These are phyloP conservation scores for Nothoprocta perdicaria DNA, from an alignment of 2,113 vertebrate genomes.

Conservation along the genomic window DNA sequence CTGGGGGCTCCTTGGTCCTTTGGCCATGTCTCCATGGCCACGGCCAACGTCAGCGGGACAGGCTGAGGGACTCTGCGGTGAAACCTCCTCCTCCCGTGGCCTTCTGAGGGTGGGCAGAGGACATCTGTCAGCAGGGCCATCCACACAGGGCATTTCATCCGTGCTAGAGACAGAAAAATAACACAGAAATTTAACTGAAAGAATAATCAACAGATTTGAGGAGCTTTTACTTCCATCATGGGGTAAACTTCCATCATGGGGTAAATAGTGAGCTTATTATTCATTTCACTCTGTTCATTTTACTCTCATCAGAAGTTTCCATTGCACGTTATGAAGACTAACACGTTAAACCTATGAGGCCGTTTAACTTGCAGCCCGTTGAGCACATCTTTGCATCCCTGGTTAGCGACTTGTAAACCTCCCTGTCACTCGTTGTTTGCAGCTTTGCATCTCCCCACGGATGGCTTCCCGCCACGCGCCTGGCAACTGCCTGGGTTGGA, in stretches of 20 bases:
- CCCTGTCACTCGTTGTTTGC: slow-evolving; percentile 37
- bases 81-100: background rate
- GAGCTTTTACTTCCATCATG: background rate
- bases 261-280: background rate
- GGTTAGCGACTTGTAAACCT: slow-evolving; percentile 26
- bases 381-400: slow-evolving; percentile 40
- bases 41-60: background rate
- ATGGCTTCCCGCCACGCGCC: slow-evolving; percentile 38
- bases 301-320: background rate
- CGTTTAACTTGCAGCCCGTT: slow-evolving; percentile 49
- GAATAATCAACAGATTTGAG: background rate
- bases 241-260: background rate
- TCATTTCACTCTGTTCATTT: slow-evolving; percentile 12
- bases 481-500: background rate
- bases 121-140: background rate
- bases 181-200: background rate
- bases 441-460: background rate
- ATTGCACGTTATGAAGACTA: background rate
- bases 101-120: background rate
- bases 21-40: background rate
- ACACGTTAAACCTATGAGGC: slow-evolving; percentile 32
- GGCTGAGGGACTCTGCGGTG: background rate
- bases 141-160: background rate
- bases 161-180: background rate
- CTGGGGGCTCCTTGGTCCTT: background rate